These are phyloP conservation scores for Drosophila setifemur DNA, from an alignment of 1,140 invertebrate species.

Conservation along the genomic window DNA sequence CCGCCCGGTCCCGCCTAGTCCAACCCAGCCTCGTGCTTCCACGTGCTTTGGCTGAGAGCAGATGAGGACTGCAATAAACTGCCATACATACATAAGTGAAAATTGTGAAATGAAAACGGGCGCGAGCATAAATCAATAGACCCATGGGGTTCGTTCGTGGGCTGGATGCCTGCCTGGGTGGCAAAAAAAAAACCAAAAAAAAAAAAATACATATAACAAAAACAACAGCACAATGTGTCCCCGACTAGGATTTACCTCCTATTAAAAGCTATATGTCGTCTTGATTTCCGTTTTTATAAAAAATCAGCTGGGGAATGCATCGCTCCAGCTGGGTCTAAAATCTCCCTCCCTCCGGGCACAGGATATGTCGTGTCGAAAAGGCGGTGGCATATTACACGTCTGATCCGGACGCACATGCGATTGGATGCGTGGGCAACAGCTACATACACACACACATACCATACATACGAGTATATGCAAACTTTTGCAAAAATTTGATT, in stretches of 20 bases:
- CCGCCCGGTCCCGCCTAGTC: no score
- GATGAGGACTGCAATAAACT: conserved; percentile 58
- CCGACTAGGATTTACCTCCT: conserved; percentile 11
- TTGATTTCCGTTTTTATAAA: neutral
- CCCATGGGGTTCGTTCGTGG: conserved; percentile 10
- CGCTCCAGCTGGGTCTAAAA: conserved; percentile 3
- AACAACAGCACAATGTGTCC: neutral
- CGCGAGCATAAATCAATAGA: conserved; percentile 72
- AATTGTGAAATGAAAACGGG: conserved; percentile 65
- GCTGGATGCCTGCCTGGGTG: no score
- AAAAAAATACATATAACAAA: neutral
- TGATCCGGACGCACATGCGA: conserved; percentile 22
- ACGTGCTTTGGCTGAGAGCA: conserved; percentile 20
- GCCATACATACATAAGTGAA: conserved; percentile 42
- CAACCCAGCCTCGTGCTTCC: no score
- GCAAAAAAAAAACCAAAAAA: neutral
- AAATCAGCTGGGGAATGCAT: neutral
- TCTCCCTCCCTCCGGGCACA: neutral
- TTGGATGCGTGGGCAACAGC: neutral
- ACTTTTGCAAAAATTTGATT: conserved; percentile 8
- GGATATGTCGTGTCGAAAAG: neutral
- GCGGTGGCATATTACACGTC: conserved; percentile 33
- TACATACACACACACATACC: no score
- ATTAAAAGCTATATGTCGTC: neutral
- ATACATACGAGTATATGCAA: no score